Base-by-base conservation (phyloP, 1,140 invertebrate species). In the Drosophila mojavensis region DNA sequence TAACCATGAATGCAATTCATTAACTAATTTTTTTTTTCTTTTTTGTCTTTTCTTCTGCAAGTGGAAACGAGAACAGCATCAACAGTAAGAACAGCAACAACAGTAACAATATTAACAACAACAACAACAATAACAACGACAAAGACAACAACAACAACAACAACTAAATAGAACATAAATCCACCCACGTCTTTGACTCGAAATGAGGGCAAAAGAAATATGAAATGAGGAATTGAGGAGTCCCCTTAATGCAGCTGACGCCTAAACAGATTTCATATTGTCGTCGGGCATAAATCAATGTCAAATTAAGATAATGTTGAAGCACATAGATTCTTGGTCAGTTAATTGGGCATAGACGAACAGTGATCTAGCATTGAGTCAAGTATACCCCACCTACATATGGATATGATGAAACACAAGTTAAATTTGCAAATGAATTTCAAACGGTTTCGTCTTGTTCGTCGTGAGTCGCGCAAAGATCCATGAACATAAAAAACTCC, bases 321-420 rank as follows among this genome's bases (percentile, higher is more conserved):
- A 50, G 41, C 79, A 84, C 80, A 84, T 79, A 85, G 81, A 84
- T 84, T 78, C 81, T 81, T 84, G 81, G 78, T 84, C 81, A 84
- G 81, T 81, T 39, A 71, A 53, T 61, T 56, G 54, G 56, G 48
- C 50, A 30, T 63, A 39, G 28, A 30, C n/a, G 28, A 33, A 24
- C 62, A 33, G 43, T 58, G 43, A 20, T 20, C 41, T 54, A 45
- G 24, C 58, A 50, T 11, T 11, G 10, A 39, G 9, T 11, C 10
- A 3, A 39, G 9, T 39, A 11, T 11, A 11, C 10, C 10, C 36
- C 36, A 39, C 11, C 30, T 33, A 11, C 2, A 11, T 39, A 39
- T 39, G 36, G 9, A 39, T 39, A 39, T 39, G 36, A 39, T 39
- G 9, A 39, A 39, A 39, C 36, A 10, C 36, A 39, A 39, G 36